Evolutionary conservation across 2,797 vertebrate genomes (phyloP), one percentile per base, ranked within the genome.

Genomic region (Kryptopterus vitreolus): DNA sequence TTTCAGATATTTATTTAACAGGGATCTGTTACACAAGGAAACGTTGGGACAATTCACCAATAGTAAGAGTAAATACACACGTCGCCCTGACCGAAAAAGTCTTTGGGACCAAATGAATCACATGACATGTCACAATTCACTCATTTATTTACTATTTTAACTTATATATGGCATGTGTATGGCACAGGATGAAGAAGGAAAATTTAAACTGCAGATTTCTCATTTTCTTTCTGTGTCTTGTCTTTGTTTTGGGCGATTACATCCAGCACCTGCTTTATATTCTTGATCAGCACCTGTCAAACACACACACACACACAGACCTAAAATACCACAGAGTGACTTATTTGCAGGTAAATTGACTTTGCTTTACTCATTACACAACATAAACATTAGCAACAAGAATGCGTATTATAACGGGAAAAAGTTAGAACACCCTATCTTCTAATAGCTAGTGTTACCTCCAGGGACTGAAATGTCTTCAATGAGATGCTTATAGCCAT

Each of bases 201-300:
- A 82, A 63, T 13, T 48, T 72, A 71, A 77, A 66, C 24, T 35
- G 3, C 78, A 71, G 65, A 43, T 82, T 78, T 74, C 72, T 88
- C 59, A 46, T 82, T 83, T 77, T 86, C 82, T 82, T 86, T 85
- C 79, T 82, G 57, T 2, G 76, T 77, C 81, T 31, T 77, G 66
- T 85, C 89, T 91, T 94, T 88, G 88, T 96, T 96, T 90, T 92
- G 90, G 87, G 88, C 84, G 71, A 91, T 92, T 87, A 92, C 88
- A 89, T 94, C 92, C 81, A 96, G 85, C 80, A 96, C 92, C 52
- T 84, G 85, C 85, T 97, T 90, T 33, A 95, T 91, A 53, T 94
- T 93, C 88, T 83, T 88, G 82, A 95, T 93, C 62, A 93, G 82
- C 35, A 87, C 89, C 93, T 94, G 77, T 81, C 82, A 52, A 2